These are phyloP conservation scores for Fratercula arctica DNA, from an alignment of 2,797 vertebrate genomes.

Conservation along the genomic window DNA sequence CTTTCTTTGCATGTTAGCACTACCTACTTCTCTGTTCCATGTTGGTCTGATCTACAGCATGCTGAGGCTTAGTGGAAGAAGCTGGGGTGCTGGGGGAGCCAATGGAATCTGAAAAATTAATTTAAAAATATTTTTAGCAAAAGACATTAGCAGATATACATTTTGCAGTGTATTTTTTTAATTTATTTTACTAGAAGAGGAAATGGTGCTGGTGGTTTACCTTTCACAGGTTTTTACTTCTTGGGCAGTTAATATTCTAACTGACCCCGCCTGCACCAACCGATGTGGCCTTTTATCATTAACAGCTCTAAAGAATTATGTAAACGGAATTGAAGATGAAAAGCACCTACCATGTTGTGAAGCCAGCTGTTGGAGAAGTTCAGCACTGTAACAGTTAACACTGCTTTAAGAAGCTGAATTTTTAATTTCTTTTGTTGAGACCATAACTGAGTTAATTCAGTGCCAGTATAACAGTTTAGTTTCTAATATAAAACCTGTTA, in stretches of 20 bases:
- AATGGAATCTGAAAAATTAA: background rate
- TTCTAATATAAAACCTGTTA: background rate
- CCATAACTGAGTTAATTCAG: background rate
- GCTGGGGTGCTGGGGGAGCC: background rate
- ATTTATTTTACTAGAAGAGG: background rate
- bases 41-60: background rate
- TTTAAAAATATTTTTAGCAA: background rate
- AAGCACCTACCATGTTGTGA: background rate
- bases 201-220: background rate
- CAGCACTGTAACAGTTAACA: background rate
- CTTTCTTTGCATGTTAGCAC: background rate
- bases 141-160: background rate
- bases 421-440: background rate
- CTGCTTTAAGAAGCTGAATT: background rate
- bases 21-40: background rate
- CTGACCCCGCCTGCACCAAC: background rate
- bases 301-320: background rate
- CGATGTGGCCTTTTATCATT: background rate
- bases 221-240: background rate
- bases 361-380: background rate
- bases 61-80: background rate
- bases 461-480: background rate
- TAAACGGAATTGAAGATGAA: background rate
- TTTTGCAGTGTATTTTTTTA: background rate
- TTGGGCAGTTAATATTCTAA: background rate